Base-by-base conservation (phyloP, 2,113 vertebrate species). In the Aspidoscelis tigris region DNA sequence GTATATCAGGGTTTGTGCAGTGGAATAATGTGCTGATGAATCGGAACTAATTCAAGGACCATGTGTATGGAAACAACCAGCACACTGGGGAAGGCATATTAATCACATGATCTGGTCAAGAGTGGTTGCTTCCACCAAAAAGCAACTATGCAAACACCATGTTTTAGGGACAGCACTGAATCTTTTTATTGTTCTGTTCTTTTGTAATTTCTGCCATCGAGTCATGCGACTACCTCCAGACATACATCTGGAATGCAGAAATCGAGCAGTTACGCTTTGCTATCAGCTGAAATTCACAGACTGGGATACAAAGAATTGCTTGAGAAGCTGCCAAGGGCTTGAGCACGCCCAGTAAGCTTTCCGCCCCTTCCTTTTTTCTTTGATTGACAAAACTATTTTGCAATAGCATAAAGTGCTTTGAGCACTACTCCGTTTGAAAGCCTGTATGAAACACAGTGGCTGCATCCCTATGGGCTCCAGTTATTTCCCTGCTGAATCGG, bases 181-280 rank as follows among this genome's bases (percentile, higher is more conserved):
- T 85, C 22, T 84, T 87, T 66, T n/a, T 84, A 88, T 79, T 88
- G 0, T 85, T 76, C n/a, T 75, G 26, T 50, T 86, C 75, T 71
- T 80, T 16, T 79, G 69, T n/a, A 73, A 79, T 61, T 65, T 33
- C 77, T 65, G 39, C 58, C 65, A 75, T 87, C 26, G 80, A 83
- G 84, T 79, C 73, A 81, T 76, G 76, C 64, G 22, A 84, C n/a
- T 1, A 3, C 76, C 82, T 86, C 24, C 73, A 74, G 85, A 22
- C 6, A 24, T 2, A 68, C 61, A 24, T 20, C 1, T 1, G 70
- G 89, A 74, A 64, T 0, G 0, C 81, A 89, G 26, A 88, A 91
- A 85, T 70, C 53, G 79, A 84, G n/a, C 24, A 20, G 77, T 0
- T 70, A 44, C 85, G 9, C 50, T 81, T 44, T 61, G 64, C 64